Conservation (phyloP, 2,888 invertebrate species). For the Spialia ferax region DNA sequence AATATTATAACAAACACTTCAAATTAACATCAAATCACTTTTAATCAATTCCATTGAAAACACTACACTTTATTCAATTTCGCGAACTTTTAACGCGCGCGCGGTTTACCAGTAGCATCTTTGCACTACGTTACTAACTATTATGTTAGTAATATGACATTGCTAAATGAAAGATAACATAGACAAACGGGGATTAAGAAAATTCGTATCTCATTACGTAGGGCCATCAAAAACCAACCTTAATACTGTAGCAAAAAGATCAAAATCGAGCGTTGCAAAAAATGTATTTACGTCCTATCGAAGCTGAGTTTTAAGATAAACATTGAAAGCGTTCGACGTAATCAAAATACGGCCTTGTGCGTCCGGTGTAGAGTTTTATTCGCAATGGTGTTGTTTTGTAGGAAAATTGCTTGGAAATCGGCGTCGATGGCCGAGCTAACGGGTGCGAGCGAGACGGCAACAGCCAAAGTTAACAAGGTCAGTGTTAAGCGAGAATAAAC, state of each 20-base stretch:
- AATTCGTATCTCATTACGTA: slow-evolving; percentile 30
- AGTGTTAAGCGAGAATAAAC: slow-evolving; percentile 64
- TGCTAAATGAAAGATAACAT: slow-evolving; percentile 81
- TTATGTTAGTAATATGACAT: slow-evolving; percentile 78
- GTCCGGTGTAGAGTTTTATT: slow-evolving; percentile 53
- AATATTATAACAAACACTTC: not conserved
- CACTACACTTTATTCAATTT: slow-evolving; percentile 40
- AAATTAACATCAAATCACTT: slow-evolving; percentile 18
- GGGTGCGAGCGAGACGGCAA: slow-evolving; percentile 63
- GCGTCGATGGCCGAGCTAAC: slow-evolving; percentile 48
- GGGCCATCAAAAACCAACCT: slow-evolving; percentile 49
- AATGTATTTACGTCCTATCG: slow-evolving; percentile 52
- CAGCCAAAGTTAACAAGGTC: slow-evolving; percentile 67
- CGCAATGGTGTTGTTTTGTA: slow-evolving; percentile 51
- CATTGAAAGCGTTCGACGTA: slow-evolving; percentile 63
- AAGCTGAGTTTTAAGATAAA: slow-evolving; percentile 63
- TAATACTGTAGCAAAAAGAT: slow-evolving; percentile 46
- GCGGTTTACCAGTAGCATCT: slow-evolving; percentile 44
- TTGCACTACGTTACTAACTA: slow-evolving; percentile 54
- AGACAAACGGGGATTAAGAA: slow-evolving; percentile 48
- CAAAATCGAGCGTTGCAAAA: slow-evolving; percentile 42
- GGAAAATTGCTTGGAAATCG: slow-evolving; percentile 78
- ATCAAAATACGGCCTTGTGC: slow-evolving; percentile 56
- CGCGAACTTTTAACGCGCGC: slow-evolving; percentile 30
- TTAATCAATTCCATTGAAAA: slow-evolving; percentile 37